These are phyloP conservation scores for Cliona cf. orientalis DNA, from an alignment of 37 sponge, comb jelly and placozoan genomes.

Conservation along the genomic window DNA sequence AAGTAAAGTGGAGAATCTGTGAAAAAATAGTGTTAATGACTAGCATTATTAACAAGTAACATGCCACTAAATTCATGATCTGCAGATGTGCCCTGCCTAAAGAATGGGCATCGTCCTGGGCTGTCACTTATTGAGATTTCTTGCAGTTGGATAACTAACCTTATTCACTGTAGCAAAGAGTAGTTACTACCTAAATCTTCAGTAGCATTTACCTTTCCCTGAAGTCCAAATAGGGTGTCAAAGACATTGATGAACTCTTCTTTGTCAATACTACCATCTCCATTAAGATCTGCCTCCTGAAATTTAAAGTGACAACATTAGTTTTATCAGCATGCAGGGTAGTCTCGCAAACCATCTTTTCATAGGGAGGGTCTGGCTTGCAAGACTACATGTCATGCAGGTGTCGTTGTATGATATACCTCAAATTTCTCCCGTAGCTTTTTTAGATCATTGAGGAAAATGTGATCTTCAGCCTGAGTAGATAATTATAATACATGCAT, in stretches of 20 bases:
- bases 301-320: not conserved
- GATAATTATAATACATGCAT: not conserved
- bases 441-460: slow-evolving; percentile 40
- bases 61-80: too few species aligned
- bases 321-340: not conserved
- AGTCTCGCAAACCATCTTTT: not conserved
- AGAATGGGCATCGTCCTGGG: too few species aligned
- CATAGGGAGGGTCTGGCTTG: not conserved
- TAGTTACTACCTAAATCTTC: too few species aligned
- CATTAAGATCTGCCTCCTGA: slow-evolving; percentile 20
- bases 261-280: slow-evolving; percentile 38
- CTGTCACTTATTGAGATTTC: too few species aligned
- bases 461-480: slow-evolving; percentile 40
- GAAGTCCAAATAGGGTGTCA: slow-evolving; percentile 43
- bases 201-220: slow-evolving; percentile 58
- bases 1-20: too few species aligned
- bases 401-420: slow-evolving; percentile 14
- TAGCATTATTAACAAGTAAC: too few species aligned
- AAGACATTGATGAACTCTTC: slow-evolving; percentile 45
- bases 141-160: too few species aligned
- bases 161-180: too few species aligned
- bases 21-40: too few species aligned
- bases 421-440: slow-evolving; percentile 45
- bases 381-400: not conserved
- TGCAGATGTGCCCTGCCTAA: too few species aligned